phyloP scores from a whole-genome alignment of 2,888 invertebrate genomes.

The Napeogenes sylphis region DNA sequence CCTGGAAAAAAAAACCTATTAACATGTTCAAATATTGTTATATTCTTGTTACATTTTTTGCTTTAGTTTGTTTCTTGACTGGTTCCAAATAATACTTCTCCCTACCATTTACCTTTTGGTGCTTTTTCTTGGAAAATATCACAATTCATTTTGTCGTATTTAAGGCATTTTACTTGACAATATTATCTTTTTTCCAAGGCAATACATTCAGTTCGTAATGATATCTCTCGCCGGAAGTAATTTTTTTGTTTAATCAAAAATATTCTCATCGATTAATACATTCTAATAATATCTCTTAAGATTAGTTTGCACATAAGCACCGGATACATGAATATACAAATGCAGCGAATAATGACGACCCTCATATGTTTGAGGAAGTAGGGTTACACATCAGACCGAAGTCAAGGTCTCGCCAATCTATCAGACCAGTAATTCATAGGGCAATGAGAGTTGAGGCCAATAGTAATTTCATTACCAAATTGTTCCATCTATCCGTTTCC shows the following conservation, averaged over 20 bases:
- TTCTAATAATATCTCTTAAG: not conserved
- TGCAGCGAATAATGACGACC: constrained; percentile 58
- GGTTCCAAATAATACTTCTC: no score
- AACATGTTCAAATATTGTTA: no score
- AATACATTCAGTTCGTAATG: no score
- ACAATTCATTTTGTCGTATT: no score
- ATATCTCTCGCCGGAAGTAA: no score
- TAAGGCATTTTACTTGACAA: no score
- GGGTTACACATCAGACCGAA: constrained; percentile 70
- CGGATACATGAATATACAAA: constrained; percentile 14
- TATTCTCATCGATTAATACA: no score
- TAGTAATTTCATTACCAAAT: constrained; percentile 48
- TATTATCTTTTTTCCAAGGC: no score
- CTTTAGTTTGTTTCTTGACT: not conserved
- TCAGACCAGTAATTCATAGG: constrained; percentile 67
- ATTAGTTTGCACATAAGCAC: constrained; percentile 5
- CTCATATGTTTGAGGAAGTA: constrained; percentile 67
- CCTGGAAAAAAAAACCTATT: not conserved
- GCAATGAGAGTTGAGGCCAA: constrained; percentile 66
- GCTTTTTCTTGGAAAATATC: no score
- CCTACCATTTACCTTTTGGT: no score
- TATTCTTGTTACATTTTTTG: no score
- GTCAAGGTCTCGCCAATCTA: constrained; percentile 73
- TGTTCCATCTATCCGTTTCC: constrained; percentile 30
- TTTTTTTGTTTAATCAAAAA: no score